Evolutionary conservation across 2,797 vertebrate genomes (phyloP).

Genomic region (Sebastes taczanowskii): DNA sequence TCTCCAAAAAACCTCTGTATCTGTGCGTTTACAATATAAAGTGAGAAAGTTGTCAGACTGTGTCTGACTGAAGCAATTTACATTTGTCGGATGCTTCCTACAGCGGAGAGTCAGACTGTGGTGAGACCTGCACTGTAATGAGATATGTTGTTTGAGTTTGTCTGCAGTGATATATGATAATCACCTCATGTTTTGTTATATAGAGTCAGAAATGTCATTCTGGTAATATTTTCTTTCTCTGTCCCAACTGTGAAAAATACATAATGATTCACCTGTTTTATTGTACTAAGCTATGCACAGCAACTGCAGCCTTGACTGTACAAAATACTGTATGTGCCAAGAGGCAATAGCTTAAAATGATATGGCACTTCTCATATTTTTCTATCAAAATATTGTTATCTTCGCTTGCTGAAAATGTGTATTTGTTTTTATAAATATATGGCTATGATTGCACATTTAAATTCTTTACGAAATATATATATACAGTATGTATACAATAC

Average conservation of each 20-base stretch:
- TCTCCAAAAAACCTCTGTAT: conserved; percentile 18
- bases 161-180: conserved; percentile 47
- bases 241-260: conserved; percentile 5
- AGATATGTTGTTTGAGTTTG: conserved; percentile 34
- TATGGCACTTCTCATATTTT: background rate
- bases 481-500: too few species aligned
- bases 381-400: background rate
- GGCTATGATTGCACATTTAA: background rate
- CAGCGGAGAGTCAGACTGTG: conserved; percentile 8
- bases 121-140: conserved; percentile 32
- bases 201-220: conserved; percentile 12
- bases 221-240: background rate
- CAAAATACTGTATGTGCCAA: background rate
- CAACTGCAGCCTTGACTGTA: background rate
- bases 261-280: conserved; percentile 8
- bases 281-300: background rate
- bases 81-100: conserved; percentile 8
- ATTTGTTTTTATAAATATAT: background rate
- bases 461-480: background rate
- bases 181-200: background rate
- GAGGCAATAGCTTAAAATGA: background rate
- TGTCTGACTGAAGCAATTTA: conserved; percentile 39
- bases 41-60: conserved; percentile 26
- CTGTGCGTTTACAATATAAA: conserved; percentile 34
- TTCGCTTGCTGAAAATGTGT: background rate